Base-by-base conservation (phyloP, 2,888 invertebrate genomes). In the Pheosia gnoma region DNA sequence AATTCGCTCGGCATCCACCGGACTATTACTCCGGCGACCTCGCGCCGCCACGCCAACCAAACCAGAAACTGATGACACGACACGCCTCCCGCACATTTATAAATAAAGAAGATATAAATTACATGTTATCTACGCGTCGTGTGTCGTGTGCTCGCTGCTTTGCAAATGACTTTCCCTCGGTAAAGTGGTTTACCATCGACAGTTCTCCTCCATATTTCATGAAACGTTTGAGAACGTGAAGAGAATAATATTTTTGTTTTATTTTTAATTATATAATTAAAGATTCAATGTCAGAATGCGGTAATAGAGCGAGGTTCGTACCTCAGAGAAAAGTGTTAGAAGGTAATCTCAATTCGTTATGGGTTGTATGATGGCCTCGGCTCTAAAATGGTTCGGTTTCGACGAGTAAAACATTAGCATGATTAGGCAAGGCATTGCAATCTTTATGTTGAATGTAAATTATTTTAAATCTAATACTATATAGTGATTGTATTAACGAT, bases 11-110 rank as follows among this genome's bases (percentile, higher is more conserved):
- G 80, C 75, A 75, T 74, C 68, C 65, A 63, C 69, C 69, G 69
- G 52, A 61, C 62, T 60, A 58, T 60, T 45, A 59, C 62, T 45
- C 54, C 70, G 70, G 63, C 68, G 75, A 70, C 82, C 83, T 81
- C 82, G 79, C 59, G 65, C 59, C 61, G 59, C 63, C 70, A 70
- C 77, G 85, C 83, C 84, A 84, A 85, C 80, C 80, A 70, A 78
- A 80, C 81, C 80, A 84, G 74, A 74, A 76, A 68, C 67, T 66
- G 74, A 73, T 70, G 75, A 75, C 71, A 75, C 69, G 77, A 69
- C 77, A 76, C 79, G 77, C 78, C 77, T 70, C 70, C 74, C 63
- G 43, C 60, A n/a, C 45, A 43, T 56, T 58, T 65, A 67, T 63
- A 65, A 56, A 67, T 65, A 66, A 13, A 47, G 11, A 58, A 38